Conservation (phyloP, 2,797 vertebrate species). For the Takifugu ocellatus region DNA sequence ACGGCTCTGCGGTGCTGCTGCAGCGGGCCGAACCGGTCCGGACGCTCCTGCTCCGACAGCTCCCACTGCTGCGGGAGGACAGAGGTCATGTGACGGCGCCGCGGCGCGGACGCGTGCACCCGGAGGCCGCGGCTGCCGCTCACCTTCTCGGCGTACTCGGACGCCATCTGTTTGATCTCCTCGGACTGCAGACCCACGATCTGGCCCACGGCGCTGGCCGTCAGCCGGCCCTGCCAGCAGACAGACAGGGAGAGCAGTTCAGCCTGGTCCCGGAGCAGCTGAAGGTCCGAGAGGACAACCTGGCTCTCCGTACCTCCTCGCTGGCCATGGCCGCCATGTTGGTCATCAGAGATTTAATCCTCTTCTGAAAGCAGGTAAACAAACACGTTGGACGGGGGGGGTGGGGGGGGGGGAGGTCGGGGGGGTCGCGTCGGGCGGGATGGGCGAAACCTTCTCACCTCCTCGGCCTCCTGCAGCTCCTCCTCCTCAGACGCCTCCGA, state of each 20-base stretch:
- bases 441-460: slow-evolving; percentile 71
- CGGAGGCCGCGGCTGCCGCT: slow-evolving; percentile 9
- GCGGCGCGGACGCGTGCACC: too few species aligned
- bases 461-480: slow-evolving; percentile 88
- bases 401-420: too few species aligned
- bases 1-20: slow-evolving; percentile 87
- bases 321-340: slow-evolving; percentile 91
- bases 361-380: slow-evolving; percentile 63
- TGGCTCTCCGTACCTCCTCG: slow-evolving; percentile 78
- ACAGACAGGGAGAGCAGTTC: neutral
- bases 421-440: too few species aligned
- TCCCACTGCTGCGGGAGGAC: slow-evolving; percentile 76
- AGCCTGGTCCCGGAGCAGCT: neutral
- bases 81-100: neutral
- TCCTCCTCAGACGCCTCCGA: slow-evolving; percentile 82
- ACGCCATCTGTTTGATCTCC: slow-evolving; percentile 94
- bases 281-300: too few species aligned
- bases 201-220: slow-evolving; percentile 91
- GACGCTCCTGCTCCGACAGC: slow-evolving; percentile 83
- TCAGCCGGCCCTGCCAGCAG: slow-evolving; percentile 83
- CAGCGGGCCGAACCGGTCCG: slow-evolving; percentile 82
- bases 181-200: slow-evolving; percentile 93
- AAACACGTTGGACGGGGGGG: too few species aligned
- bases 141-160: slow-evolving; percentile 94
- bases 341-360: slow-evolving; percentile 91